Base-by-base conservation (phyloP, 2,797 vertebrate genomes). In the Rhinella marina region DNA sequence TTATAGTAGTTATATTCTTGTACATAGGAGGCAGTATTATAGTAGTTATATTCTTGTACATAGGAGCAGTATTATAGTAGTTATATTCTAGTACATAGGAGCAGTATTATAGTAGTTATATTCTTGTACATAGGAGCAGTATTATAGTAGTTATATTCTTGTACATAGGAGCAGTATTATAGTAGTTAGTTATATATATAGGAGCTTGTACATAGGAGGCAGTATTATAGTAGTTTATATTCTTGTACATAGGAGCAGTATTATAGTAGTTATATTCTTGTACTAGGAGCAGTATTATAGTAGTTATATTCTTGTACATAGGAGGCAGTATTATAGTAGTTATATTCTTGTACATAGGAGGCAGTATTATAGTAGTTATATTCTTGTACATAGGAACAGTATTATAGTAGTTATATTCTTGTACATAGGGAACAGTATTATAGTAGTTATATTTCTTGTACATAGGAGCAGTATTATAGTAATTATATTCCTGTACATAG, bases 31-130 rank as follows among this genome's bases (percentile, higher is more conserved):
- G n/a, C 61, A 62, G 61, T 62, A 62, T 62, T 62, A 61, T 61
- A 61, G 57, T 61, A 61, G 57, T 61, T 61, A 61, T 61, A 61
- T 61, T 70, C 68, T 70, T 70, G 68, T 70, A 70, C 29, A 70
- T 16, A 70, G 68, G 29, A 3, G 61, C 61, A 62, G 61, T 62
- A 62, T 62, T 62, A 61, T 61, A 61, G 57, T 61, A 61, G 57
- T 61, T 61, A 61, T 61, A 61, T 61, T 70, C 68, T 70, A 32
- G 68, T 57, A 57, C 56, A 57, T 57, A 57, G 56, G 56, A 17
- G 56, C 56, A 57, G 56, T 57, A 61, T 61, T 61, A 21, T 61
- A 61, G 59, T 61, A 61, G 59, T 61, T 61, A 61, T 61, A 61
- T 61, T 61, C 59, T 23, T 61, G 59, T 61, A 61, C 59, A 61